phyloP scores from a whole-genome alignment of 2,113 vertebrate genomes.

The Vicugna pacos region DNA sequence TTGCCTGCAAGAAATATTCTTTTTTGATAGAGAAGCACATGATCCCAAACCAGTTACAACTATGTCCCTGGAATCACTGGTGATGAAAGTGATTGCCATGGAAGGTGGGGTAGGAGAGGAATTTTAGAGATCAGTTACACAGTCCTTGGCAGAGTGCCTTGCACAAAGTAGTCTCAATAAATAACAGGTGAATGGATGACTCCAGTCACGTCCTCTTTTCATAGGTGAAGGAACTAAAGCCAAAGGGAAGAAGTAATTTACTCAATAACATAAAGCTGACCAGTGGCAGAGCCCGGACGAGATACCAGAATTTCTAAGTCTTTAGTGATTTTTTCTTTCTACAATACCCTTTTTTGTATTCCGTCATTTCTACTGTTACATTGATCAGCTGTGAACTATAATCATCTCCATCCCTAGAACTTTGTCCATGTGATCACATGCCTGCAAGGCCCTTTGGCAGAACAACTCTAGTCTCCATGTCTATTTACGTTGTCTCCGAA shows the following conservation, averaged over 20 bases:
- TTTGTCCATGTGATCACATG: not conserved
- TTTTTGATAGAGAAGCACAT: not conserved
- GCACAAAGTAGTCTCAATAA: slow-evolving; percentile 9
- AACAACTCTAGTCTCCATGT: not conserved
- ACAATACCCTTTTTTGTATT: not conserved
- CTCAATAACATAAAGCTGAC: not conserved
- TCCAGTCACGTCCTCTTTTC: not conserved
- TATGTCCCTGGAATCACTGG: not conserved
- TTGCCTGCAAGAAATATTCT: not conserved
- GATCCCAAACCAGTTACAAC: not conserved
- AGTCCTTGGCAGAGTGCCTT: not conserved
- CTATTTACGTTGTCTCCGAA: not conserved
- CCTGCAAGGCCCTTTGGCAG: not conserved
- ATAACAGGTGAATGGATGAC: not conserved
- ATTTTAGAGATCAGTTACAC: not conserved
- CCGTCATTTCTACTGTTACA: not conserved
- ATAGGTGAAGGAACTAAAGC: not conserved
- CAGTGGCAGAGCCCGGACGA: not conserved
- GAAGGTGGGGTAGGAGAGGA: not conserved
- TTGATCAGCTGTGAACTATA: not conserved
- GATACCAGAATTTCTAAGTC: slow-evolving; percentile 17
- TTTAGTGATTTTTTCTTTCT: not conserved
- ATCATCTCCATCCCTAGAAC: not conserved
- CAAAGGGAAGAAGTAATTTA: not conserved
- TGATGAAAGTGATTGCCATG: not conserved